Evolutionary conservation across 2,888 invertebrate species (phyloP), one percentile per base, ranked within the genome.

Genomic region (Bombylius major): DNA sequence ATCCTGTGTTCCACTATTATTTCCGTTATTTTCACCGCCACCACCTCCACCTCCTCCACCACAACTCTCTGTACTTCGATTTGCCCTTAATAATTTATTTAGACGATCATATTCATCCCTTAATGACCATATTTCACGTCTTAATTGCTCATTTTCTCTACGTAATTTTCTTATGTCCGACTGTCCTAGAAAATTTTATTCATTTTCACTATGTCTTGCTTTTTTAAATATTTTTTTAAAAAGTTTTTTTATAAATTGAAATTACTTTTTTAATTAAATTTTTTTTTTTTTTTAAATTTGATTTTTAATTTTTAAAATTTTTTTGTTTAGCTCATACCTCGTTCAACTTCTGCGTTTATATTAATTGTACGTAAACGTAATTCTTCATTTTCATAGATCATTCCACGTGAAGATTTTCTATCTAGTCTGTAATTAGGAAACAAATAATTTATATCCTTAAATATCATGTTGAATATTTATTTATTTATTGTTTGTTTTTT

Each of bases 321-420:
- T 36, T 36, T 36, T 36, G 4, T 36, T 36, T 36, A 36, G 36
- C 9, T 8, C 62, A 72, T 78, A 89, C 90, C 90, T 81, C 88
- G 81, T 75, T 93, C 93, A 52, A 93, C 89, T 78, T 92, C 92
- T 56, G 91, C 92, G 72, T 91, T 92, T 69, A 92, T 92, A 69
- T 91, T 89, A 71, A 92, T 91, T 44, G 92, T 92, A 66, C 91
- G 82, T 69, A 92, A 76, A 63, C 93, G 79, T 54, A 93, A 78
- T 73, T 92, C 93, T 70, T 93, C 93, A 79, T 93, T 93, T 77
- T 93, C 93, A 78, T 88, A 92, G 65, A 92, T 84, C 90, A 92
- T 92, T 62, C 92, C 92, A 71, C 92, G 84, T 61, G 91, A 90
- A 55, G 91, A 90, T 76, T 89, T 89, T 69, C 90, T 82, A 78